These are phyloP conservation scores for Onychomys leucogaster DNA, from an alignment of 2,797 vertebrate species.

Conservation along the genomic window DNA sequence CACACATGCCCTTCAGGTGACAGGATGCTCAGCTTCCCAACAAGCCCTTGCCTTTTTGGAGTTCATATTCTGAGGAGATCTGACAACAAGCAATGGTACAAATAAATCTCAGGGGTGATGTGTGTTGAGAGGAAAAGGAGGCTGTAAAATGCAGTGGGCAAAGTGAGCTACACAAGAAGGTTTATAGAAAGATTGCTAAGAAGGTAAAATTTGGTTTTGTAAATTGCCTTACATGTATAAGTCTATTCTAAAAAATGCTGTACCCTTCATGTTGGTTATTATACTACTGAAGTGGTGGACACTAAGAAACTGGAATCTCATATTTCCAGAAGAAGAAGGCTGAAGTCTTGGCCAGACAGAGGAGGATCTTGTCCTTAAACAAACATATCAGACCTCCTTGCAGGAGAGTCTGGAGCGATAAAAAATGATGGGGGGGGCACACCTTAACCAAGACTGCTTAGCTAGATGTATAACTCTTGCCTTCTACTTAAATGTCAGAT, in stretches of 20 bases:
- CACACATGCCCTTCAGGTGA: neutral
- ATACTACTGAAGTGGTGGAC: neutral
- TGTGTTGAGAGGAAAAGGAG: neutral
- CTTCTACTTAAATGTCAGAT: neutral
- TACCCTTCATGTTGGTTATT: too few relatives aligned
- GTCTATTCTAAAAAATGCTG: neutral
- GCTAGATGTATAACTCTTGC: too few relatives aligned
- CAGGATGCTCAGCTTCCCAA: neutral
- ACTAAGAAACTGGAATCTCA: neutral
- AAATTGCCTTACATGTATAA: neutral
- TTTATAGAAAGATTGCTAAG: neutral
- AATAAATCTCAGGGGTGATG: neutral
- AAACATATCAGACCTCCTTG: neutral
- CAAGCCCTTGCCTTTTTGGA: neutral
- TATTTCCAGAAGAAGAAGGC: neutral
- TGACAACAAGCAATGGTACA: neutral
- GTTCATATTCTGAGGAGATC: fast-evolving
- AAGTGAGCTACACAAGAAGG: fast-evolving
- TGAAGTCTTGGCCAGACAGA: neutral
- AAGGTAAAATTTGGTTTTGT: neutral
- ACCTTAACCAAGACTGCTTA: neutral
- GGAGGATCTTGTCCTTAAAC: neutral
- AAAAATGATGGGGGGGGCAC: neutral
- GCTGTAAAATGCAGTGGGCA: neutral
- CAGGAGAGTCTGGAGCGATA: neutral